Evolutionary conservation across 2,888 invertebrate species (phyloP), one percentile per base, ranked within the genome.

Genomic region (Torymus auratus): DNA sequence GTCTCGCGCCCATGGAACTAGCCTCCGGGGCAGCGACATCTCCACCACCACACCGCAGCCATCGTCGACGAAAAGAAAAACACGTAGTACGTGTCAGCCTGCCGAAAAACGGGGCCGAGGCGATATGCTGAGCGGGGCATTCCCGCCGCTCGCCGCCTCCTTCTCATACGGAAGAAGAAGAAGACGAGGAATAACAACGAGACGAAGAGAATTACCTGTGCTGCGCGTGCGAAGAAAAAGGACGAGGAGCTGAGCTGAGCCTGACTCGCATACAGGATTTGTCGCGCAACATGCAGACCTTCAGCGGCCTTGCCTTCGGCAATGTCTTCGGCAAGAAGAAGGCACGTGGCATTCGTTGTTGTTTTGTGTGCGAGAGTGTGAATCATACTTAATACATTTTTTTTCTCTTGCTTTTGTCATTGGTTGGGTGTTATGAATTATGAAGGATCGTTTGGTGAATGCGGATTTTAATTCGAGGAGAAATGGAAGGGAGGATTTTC

Each of bases 271-370:
- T 79, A 83, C 41, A 1, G 41, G 41, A 41, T 41, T 7, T 7
- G 1, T 41, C 41, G 41, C 7, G 83, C 72, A 88, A 87, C 82
- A 89, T 89, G 88, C 89, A 89, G 84, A 86, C 88, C 50, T 88
- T 89, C 83, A 88, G 87, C 83, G 87, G 87, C 72, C 88, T 89
- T 68, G 88, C 88, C 81, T 87, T 89, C 82, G 87, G 87, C 77
- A 89, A 87, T 84, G 89, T 89, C 76, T 89, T 89, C 85, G 41
- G 41, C 41, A 89, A 85, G 83, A 89, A 88, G 84, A 89, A 89
- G 89, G 89, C 89, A 89, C 83, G 89, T 88, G 85, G 20, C 20
- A 20, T n/a, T n/a, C 7, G 41, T 41, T 7, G 7, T 7, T 41
- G 41, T 41, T 41, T 41, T 41, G 41, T 41, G 41, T 7, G 41